These are phyloP conservation scores for Hapalemur alaotrensis DNA, from an alignment of 2,797 vertebrate species.

Conservation along the genomic window DNA sequence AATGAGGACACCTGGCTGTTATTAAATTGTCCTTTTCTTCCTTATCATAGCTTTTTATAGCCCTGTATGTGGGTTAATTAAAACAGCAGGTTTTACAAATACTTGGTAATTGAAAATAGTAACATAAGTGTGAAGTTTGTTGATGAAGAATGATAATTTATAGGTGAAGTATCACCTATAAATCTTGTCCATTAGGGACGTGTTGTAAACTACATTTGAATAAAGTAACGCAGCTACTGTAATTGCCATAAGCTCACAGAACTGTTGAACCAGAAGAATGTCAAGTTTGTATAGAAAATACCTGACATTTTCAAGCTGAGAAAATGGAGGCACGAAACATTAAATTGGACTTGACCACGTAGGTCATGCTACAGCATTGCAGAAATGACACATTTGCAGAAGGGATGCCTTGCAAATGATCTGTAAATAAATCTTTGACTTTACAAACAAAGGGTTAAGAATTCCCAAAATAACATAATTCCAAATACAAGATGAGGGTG, in stretches of 20 bases:
- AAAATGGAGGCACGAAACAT: not conserved
- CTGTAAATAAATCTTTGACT: not conserved
- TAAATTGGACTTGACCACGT: not conserved
- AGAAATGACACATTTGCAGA: not conserved
- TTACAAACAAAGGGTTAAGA: not conserved
- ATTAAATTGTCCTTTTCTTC: not conserved
- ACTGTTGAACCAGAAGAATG: not conserved
- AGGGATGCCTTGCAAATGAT: not conserved
- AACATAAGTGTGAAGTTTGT: not conserved
- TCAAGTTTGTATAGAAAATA: not conserved
- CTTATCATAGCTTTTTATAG: not conserved
- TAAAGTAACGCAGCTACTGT: not conserved
- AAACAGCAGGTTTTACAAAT: not conserved
- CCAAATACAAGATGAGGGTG: not conserved
- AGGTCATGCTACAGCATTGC: not conserved
- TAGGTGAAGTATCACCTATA: not conserved
- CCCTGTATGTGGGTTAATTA: not conserved
- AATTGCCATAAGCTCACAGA: not conserved
- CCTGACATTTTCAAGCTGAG: not conserved
- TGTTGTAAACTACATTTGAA: not conserved
- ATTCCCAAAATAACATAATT: not conserved
- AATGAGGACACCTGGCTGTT: not conserved
- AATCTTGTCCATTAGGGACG: not conserved
- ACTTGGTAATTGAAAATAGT: not conserved
- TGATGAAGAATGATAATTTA: not conserved